These are phyloP conservation scores for Tetrax tetrax DNA, from an alignment of 2,113 vertebrate genomes.

Conservation along the genomic window DNA sequence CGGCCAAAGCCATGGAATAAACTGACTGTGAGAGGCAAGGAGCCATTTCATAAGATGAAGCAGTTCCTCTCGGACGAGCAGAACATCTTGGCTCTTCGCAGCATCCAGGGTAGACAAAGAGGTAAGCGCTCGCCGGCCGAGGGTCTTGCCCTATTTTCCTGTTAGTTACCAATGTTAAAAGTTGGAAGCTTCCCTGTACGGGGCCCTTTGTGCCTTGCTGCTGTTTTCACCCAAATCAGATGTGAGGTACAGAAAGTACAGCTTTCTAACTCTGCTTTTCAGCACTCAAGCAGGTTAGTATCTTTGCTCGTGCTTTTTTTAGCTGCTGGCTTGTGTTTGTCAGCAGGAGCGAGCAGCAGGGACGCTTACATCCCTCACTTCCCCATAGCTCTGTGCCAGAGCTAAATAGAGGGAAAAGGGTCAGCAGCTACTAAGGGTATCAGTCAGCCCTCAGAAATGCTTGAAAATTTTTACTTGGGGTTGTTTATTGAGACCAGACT, in stretches of 20 bases:
- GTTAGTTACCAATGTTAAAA: not conserved
- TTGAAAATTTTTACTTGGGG: not conserved
- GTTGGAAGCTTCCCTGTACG: rapidly evolving
- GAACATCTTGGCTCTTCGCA: conserved; percentile 94
- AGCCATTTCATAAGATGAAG: conserved; percentile 99
- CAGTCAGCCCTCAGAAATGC: not conserved
- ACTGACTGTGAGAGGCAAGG: conserved; percentile 94
- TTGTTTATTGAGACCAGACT: not conserved
- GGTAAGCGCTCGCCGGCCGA: conserved; percentile 76
- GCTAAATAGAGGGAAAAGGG: not conserved
- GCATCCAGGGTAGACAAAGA: conserved; percentile 96
- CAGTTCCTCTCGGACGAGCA: conserved; percentile 97
- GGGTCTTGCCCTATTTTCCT: not conserved
- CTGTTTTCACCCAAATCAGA: not conserved
- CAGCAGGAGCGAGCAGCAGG: not conserved
- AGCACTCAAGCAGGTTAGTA: not conserved
- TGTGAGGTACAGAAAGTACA: not conserved
- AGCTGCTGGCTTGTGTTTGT: not conserved
- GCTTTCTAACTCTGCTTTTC: not conserved
- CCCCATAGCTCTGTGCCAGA: not conserved
- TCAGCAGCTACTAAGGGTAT: not conserved
- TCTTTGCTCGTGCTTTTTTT: not conserved
- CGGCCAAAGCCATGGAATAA: conserved; percentile 98
- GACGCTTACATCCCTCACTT: not conserved
- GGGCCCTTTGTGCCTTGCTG: not conserved